Evolutionary conservation across 2,888 invertebrate genomes (phyloP).

Genomic region (Proisotoma minuta): DNA sequence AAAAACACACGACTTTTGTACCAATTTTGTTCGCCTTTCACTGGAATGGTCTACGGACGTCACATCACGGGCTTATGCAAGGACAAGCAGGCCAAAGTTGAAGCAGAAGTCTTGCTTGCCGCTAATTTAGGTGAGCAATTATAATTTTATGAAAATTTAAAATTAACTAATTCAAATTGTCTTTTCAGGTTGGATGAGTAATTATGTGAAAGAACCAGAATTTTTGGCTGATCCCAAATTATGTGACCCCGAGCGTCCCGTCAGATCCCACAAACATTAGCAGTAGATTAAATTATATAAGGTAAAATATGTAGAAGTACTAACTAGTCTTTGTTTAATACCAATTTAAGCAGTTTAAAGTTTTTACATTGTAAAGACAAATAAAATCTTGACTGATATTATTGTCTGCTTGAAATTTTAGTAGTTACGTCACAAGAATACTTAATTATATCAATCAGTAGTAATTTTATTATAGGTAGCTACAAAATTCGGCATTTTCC

Average conservation of each 20-base stretch:
- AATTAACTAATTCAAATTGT: conserved; percentile 27
- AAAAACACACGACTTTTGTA: conserved; percentile 87
- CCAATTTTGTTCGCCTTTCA: conserved; percentile 93
- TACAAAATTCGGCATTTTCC: too few relatives aligned
- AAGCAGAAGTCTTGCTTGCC: conserved; percentile 68
- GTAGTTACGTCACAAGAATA: too few relatives aligned
- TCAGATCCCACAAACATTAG: conserved; percentile 72
- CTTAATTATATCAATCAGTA: too few relatives aligned
- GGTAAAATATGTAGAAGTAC: too few relatives aligned
- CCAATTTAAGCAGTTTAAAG: too few relatives aligned
- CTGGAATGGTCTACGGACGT: conserved; percentile 83
- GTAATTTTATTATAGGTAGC: too few relatives aligned
- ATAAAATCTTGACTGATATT: too few relatives aligned
- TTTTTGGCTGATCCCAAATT: conserved; percentile 83
- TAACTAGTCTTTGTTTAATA: too few relatives aligned
- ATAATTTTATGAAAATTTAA: neutral
- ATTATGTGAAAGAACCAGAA: conserved; percentile 70
- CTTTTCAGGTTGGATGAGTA: conserved; percentile 67
- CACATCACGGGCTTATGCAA: conserved; percentile 92
- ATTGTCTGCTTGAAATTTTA: too few relatives aligned
- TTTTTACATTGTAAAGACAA: too few relatives aligned
- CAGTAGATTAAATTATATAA: neutral
- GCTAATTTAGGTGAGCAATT: conserved; percentile 65
- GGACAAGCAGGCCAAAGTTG: conserved; percentile 69
- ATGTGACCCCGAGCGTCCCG: conserved; percentile 80